Evolutionary conservation across 2,888 invertebrate species (phyloP).

Genomic region (Brachynemurus nebulosus): DNA sequence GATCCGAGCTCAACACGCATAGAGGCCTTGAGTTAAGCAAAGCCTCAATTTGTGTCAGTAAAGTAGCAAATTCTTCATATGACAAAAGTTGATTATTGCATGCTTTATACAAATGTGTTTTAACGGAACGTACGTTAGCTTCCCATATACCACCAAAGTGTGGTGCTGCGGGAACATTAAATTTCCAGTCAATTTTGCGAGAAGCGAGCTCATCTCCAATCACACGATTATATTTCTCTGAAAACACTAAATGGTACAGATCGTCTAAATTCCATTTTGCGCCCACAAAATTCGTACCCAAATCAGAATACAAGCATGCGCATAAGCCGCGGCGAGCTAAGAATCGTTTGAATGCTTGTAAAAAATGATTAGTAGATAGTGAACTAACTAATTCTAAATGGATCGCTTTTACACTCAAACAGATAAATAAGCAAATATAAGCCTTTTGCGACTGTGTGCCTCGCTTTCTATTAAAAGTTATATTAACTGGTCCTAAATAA

Average conservation of each 20-base stretch:
- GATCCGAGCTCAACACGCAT: conserved; percentile 9
- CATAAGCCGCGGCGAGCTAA: conserved; percentile 18
- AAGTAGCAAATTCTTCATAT: neutral
- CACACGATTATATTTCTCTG: conserved; percentile 1
- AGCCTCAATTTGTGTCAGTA: conserved; percentile 10
- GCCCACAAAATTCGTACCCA: conserved; percentile 21
- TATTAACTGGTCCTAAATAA: neutral
- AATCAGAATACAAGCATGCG: conserved; percentile 19
- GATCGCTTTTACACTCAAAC: conserved; percentile 19
- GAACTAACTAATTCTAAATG: conserved; percentile 19
- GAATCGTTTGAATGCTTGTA: conserved; percentile 18
- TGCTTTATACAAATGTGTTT: neutral
- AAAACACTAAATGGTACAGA: neutral
- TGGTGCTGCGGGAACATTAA: neutral
- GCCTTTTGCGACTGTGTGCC: conserved; percentile 15
- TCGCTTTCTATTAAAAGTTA: conserved; percentile 2
- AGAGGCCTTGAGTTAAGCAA: conserved; percentile 15
- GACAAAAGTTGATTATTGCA: neutral
- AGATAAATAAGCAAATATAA: conserved; percentile 19
- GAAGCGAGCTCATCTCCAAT: conserved; percentile 7
- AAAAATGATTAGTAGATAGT: conserved; percentile 15
- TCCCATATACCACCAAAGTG: conserved; percentile 3
- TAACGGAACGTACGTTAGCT: neutral
- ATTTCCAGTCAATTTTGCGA: conserved; percentile 12
- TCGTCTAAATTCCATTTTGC: conserved; percentile 13